A percentile compares a stretch with the other conserved stretches of the same genome.
Evolutionary conservation across 2,888 invertebrate genomes (phyloP).

Genomic region (Pollenia griseotomentosa): DNA sequence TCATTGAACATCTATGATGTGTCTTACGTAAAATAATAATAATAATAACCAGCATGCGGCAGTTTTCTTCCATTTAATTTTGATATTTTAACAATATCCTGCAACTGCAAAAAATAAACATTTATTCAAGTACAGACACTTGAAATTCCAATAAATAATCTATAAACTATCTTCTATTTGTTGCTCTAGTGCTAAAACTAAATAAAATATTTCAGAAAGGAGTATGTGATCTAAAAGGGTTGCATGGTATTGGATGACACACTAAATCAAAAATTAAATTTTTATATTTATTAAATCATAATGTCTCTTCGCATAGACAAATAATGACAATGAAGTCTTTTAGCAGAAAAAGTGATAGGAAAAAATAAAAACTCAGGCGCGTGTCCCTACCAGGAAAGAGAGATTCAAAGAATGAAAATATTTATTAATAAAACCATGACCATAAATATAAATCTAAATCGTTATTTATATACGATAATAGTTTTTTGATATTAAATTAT

Average conservation of each 20-base stretch:
- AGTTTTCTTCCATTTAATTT: conserved; percentile 70
- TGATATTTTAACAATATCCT: conserved; percentile 62
- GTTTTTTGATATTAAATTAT: conserved; percentile 72
- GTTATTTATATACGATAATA: conserved; percentile 64
- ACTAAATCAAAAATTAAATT: conserved; percentile 82
- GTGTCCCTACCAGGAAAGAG: conserved; percentile 53
- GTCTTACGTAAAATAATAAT: conserved; percentile 76
- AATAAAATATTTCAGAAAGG: conserved; percentile 18
- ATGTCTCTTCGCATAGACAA: conserved; percentile 43
- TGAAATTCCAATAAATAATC: conserved; percentile 55
- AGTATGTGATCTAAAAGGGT: conserved; percentile 69
- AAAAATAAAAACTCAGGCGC: conserved; percentile 50
- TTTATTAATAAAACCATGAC: conserved; percentile 63
- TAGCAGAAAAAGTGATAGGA: background rate
- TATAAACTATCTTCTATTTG: conserved; percentile 36
- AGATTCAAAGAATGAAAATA: conserved; percentile 35
- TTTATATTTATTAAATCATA: conserved; percentile 74
- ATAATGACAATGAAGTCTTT: conserved; percentile 27
- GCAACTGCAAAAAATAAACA: conserved; percentile 62
- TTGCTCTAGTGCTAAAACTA: background rate
- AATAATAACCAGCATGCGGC: conserved; percentile 82
- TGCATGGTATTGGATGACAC: conserved; percentile 67
- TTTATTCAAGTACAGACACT: conserved; percentile 60
- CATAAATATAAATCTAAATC: conserved; percentile 72
- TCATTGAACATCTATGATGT: conserved; percentile 51